These are phyloP conservation scores for Acinonyx jubatus DNA, from an alignment of 2,113 vertebrate genomes.

Conservation along the genomic window DNA sequence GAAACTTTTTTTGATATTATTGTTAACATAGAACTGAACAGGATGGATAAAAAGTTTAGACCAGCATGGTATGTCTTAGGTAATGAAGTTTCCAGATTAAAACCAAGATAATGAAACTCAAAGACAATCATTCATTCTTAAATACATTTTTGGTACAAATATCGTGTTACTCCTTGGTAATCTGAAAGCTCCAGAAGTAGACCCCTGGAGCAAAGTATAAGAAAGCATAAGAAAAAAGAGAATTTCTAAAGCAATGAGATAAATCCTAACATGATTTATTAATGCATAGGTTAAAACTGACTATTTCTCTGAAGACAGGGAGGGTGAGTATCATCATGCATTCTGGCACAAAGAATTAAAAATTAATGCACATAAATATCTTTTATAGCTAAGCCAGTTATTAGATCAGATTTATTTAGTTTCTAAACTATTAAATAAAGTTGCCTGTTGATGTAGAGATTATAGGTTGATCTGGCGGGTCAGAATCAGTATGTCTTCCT, in stretches of 20 bases:
- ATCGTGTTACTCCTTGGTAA: background rate
- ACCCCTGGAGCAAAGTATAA: background rate
- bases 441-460: conserved; percentile 75
- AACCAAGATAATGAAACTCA: background rate
- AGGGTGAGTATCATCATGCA: background rate
- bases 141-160: background rate
- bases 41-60: background rate
- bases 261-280: background rate
- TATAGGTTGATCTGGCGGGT: conserved; percentile 61
- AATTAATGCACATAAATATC: conserved; percentile 76
- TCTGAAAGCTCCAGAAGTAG: background rate
- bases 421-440: conserved; percentile 77
- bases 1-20: background rate
- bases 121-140: background rate
- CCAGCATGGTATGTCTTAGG: background rate
- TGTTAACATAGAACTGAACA: background rate
- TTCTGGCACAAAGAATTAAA: conserved; percentile 68
- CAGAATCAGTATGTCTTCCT: conserved; percentile 54
- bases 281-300: background rate
- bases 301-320: background rate
- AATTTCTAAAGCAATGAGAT: background rate
- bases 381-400: conserved; percentile 74
- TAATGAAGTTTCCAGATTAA: background rate
- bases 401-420: conserved; percentile 71
- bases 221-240: background rate